These are phyloP conservation scores for Trissolcus basalis DNA, from an alignment of 1,140 invertebrate genomes.

Conservation along the genomic window DNA sequence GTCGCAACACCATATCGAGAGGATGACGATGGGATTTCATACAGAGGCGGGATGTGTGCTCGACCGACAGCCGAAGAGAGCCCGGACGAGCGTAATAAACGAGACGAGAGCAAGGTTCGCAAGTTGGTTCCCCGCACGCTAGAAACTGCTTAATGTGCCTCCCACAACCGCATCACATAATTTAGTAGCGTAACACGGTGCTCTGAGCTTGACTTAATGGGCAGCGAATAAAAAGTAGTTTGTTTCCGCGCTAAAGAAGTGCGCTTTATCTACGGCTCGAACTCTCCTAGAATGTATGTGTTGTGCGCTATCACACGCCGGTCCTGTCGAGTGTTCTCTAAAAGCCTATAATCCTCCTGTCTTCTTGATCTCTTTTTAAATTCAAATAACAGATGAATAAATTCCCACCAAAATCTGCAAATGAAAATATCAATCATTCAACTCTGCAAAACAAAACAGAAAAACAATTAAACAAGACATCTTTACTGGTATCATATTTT, in stretches of 20 bases:
- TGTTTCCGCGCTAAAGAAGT: conserved; percentile 32
- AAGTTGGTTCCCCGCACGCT: not conserved
- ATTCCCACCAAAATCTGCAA: no score
- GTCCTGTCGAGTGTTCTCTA: conserved; percentile 9
- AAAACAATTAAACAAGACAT: no score
- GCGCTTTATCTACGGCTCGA: conserved; percentile 32
- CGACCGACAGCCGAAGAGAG: conserved; percentile 14
- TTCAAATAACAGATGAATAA: no score
- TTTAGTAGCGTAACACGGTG: conserved; percentile 37
- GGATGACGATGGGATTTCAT: conserved; percentile 37
- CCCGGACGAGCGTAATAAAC: conserved; percentile 15
- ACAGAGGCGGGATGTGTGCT: conserved; percentile 19
- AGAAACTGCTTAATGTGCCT: conserved; percentile 28
- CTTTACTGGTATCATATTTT: no score
- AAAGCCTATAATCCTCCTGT: conserved; percentile 29
- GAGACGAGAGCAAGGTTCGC: conserved; percentile 5
- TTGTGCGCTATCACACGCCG: no score
- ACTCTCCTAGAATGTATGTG: conserved; percentile 17
- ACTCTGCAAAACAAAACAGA: no score
- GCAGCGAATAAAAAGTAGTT: conserved; percentile 44
- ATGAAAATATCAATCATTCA: no score
- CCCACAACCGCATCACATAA: conserved; percentile 47
- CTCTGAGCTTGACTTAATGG: conserved; percentile 35
- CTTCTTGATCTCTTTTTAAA: conserved; percentile 4
- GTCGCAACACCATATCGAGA: conserved; percentile 40